phyloP scores from a whole-genome alignment of 1,140 invertebrate species.

The Agrypnia vestita region DNA sequence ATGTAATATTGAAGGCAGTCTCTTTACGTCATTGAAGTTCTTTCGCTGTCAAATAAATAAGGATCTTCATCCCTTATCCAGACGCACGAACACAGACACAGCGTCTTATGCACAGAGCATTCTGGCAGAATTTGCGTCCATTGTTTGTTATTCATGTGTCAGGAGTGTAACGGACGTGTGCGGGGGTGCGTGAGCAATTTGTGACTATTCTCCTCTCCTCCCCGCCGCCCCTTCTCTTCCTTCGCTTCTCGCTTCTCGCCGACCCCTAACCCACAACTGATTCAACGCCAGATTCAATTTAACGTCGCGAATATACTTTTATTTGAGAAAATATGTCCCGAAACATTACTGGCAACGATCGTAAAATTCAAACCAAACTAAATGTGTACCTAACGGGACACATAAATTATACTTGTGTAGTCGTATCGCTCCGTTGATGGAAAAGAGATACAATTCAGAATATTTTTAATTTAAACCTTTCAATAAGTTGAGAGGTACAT shows the following conservation, averaged over 20 bases:
- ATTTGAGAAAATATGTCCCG: background rate
- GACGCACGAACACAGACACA: background rate
- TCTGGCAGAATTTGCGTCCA: constrained; percentile 59
- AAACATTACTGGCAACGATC: background rate
- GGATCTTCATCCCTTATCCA: constrained; percentile 1
- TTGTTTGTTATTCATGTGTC: constrained; percentile 62
- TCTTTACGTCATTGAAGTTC: background rate
- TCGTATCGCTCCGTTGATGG: too few relatives aligned
- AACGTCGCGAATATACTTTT: constrained; percentile 25
- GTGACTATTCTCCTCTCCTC: constrained; percentile 42
- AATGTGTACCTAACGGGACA: too few relatives aligned
- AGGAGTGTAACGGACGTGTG: constrained; percentile 59
- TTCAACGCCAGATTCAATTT: constrained; percentile 38
- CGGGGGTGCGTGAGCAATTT: constrained; percentile 61
- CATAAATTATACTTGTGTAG: too few relatives aligned
- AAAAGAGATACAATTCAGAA: too few relatives aligned
- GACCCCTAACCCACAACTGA: constrained; percentile 11
- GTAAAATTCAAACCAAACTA: too few relatives aligned
- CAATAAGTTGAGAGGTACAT: too few relatives aligned
- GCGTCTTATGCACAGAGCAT: constrained; percentile 40
- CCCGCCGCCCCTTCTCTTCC: background rate
- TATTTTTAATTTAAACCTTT: too few relatives aligned
- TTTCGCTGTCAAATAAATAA: constrained; percentile 10
- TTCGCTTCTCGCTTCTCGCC: background rate
- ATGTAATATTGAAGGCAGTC: background rate